Base-by-base conservation (phyloP, 2,888 invertebrate species). In the Mythimna vitellina region DNA sequence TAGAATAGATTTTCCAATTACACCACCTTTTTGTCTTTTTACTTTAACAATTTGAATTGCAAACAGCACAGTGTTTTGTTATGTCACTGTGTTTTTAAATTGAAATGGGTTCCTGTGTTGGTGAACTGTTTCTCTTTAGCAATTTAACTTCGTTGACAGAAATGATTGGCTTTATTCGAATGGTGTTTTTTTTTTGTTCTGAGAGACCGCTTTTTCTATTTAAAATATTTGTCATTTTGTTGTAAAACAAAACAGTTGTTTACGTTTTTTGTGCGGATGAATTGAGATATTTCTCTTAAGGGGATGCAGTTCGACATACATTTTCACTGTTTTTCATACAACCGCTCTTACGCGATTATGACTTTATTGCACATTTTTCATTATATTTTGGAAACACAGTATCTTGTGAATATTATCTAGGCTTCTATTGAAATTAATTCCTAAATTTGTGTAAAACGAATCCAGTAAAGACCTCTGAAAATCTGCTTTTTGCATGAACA, bases 1-100 rank as follows among this genome's bases (percentile, higher is more conserved):
- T 35, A n/a, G 9, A 63, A 53, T 57, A 54, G 53, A 71, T 65
- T 64, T 81, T 81, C 71, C 65, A 77, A 77, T 81, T 64, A 61
- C 56, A 46, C 8, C 12, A 29, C 38, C 46, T 3, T 46, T 42
- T 60, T 35, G 46, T 71, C 49, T 70, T n/a, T 70, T 81, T 57
- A 46, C 38, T 67, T 10, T 10, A n/a, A 20, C 51, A 51, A 66
- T 76, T 70, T 64, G 29, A 66, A 76, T 76, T 32, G 54, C 51
- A 77, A 57, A 61, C 20, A 35, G 25, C 70, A 66, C 58, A 2
- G 63, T 70, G 64, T 78, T 68, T 65, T 61, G 38, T n/a, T 66
- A 49, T 54, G 66, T 54, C 25, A 3, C 54, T 67, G 62, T 68
- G 53, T 61, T 61, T 68, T 72, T 14, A 35, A 72, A 72, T 78